Evolutionary conservation across 1,140 invertebrate species (phyloP).

Genomic region (Microplitis mediator): DNA sequence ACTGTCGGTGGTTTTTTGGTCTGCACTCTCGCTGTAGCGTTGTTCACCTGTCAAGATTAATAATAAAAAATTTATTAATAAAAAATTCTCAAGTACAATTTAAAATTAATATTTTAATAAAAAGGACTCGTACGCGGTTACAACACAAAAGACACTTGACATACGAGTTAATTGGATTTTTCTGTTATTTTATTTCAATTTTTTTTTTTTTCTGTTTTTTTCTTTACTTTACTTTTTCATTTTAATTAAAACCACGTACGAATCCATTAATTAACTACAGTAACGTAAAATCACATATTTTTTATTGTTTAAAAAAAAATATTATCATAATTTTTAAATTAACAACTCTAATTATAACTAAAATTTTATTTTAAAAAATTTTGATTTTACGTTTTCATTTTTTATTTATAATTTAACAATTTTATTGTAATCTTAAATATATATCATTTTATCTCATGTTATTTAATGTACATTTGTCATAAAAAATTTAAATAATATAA

Average conservation of each 20-base stretch:
- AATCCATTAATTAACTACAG: background rate
- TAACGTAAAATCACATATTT: constrained; percentile 3
- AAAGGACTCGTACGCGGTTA: constrained; percentile 7
- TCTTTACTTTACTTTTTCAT: background rate
- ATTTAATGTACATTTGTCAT: background rate
- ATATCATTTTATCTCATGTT: background rate
- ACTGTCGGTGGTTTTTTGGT: constrained; percentile 95
- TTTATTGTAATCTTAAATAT: background rate
- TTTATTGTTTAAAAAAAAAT: constrained; percentile 2
- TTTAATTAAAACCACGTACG: background rate
- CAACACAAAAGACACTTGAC: background rate
- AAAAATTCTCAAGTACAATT: background rate
- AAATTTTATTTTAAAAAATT: background rate
- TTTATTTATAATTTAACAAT: background rate
- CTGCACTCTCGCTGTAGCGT: constrained; percentile 96
- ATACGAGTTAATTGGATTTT: background rate
- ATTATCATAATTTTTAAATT: too few species aligned
- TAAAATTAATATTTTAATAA: background rate
- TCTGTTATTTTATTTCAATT: background rate
- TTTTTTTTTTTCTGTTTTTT: background rate
- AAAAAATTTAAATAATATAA: constrained; percentile 1
- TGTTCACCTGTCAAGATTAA: constrained; percentile 82
- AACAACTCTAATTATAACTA: background rate
- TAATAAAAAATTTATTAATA: constrained; percentile 32
- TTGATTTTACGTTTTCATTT: background rate